phyloP scores from a whole-genome alignment of 1,140 invertebrate species.

The Heliothis virescens region DNA sequence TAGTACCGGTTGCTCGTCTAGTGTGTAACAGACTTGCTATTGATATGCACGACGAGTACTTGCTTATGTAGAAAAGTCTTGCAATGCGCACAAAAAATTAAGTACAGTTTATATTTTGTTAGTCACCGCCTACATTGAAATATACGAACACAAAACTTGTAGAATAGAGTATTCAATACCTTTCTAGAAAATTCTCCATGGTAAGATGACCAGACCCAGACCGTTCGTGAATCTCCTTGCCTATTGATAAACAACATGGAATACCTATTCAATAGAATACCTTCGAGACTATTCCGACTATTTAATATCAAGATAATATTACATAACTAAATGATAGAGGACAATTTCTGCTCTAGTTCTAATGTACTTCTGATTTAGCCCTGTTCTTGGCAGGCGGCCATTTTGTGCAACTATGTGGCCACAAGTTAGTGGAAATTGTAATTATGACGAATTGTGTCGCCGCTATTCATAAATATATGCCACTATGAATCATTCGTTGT shows the following conservation, averaged over 20 bases:
- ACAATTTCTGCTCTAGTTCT: conserved; percentile 20
- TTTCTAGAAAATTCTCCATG: no score
- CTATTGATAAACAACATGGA: background rate
- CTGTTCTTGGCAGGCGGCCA: conserved; percentile 17
- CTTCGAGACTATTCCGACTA: background rate
- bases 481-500: no score
- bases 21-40: conserved; percentile 32
- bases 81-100: conserved; percentile 1
- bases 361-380: conserved; percentile 33
- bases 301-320: background rate
- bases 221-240: background rate
- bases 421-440: conserved; percentile 5
- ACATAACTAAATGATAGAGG: conserved; percentile 16
- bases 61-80: conserved; percentile 28
- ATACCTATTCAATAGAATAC: background rate
- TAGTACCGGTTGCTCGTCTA: conserved; percentile 39
- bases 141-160: background rate
- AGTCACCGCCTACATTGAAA: background rate
- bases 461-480: background rate
- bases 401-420: conserved; percentile 31
- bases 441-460: background rate
- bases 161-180: no score
- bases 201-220: no score
- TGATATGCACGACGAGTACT: conserved; percentile 19
- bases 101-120: conserved; percentile 4